phyloP scores from a whole-genome alignment of 2,888 invertebrate species.

The Schrankia costaestrigalis region DNA sequence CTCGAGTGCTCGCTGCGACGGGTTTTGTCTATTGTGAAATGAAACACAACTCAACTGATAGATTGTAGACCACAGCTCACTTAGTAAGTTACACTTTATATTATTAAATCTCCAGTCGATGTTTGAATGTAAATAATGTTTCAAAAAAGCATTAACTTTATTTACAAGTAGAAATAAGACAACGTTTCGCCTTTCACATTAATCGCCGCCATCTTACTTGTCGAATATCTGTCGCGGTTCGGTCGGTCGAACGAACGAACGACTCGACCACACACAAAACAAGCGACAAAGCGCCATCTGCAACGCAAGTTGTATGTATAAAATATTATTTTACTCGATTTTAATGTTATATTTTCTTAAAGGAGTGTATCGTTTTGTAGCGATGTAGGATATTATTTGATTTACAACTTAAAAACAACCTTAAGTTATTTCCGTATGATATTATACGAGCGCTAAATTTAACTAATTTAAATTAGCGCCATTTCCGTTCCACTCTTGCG shows the following conservation, averaged over 20 bases:
- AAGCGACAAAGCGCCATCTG: constrained; percentile 83
- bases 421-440: too few species aligned
- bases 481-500: constrained; percentile 15
- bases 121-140: constrained; percentile 46
- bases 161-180: constrained; percentile 77
- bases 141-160: constrained; percentile 65
- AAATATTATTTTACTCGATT: too few species aligned
- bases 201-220: constrained; percentile 84
- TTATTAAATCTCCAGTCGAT: constrained; percentile 40
- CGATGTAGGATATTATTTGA: too few species aligned
- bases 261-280: constrained; percentile 64
- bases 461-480: constrained; percentile 11
- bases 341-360: too few species aligned
- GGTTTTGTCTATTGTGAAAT: constrained; percentile 79
- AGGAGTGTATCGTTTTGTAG: too few species aligned
- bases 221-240: constrained; percentile 64
- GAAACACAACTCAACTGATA: constrained; percentile 58
- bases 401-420: too few species aligned
- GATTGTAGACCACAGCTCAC: constrained; percentile 56
- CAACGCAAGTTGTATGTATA: constrained; percentile 10
- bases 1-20: constrained; percentile 76
- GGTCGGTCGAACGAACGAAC: constrained; percentile 66
- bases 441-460: too few species aligned
- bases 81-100: constrained; percentile 51
- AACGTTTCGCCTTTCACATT: constrained; percentile 84